Evolutionary conservation across 2,113 vertebrate genomes (phyloP).

Genomic region (Mastomys coucha): DNA sequence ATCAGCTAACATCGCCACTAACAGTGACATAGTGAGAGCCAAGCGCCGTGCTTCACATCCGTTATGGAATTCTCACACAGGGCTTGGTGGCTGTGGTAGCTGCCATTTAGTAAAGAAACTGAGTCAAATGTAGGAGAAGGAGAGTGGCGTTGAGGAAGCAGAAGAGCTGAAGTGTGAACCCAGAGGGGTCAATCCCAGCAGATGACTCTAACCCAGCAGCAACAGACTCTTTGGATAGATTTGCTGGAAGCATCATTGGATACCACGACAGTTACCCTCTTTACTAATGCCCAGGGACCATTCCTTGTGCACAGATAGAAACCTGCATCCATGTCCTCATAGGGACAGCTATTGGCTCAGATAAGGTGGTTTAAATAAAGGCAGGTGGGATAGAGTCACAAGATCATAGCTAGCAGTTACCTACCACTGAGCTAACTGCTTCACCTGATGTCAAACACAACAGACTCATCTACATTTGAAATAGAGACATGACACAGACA

Average conservation of each 20-base stretch:
- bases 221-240: background rate
- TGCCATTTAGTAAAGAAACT: background rate
- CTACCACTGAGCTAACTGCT: background rate
- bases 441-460: background rate
- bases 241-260: background rate
- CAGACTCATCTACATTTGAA: background rate
- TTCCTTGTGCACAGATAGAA: background rate
- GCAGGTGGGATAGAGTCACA: background rate
- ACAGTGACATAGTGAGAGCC: background rate
- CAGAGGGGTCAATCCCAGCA: background rate
- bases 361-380: background rate
- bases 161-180: background rate
- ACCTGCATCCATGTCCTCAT: background rate
- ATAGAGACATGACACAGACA: background rate
- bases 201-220: background rate
- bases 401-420: background rate
- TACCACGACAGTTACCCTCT: background rate
- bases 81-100: background rate
- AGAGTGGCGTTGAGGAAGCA: background rate
- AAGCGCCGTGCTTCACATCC: background rate
- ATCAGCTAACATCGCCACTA: background rate
- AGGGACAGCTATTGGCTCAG: background rate
- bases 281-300: background rate
- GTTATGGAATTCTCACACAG: background rate
- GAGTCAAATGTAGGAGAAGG: background rate